A percentile compares a stretch with the other conserved stretches of the same genome.
These are phyloP conservation scores for Leiothrix lutea DNA, from an alignment of 2,113 vertebrate species.

Conservation along the genomic window DNA sequence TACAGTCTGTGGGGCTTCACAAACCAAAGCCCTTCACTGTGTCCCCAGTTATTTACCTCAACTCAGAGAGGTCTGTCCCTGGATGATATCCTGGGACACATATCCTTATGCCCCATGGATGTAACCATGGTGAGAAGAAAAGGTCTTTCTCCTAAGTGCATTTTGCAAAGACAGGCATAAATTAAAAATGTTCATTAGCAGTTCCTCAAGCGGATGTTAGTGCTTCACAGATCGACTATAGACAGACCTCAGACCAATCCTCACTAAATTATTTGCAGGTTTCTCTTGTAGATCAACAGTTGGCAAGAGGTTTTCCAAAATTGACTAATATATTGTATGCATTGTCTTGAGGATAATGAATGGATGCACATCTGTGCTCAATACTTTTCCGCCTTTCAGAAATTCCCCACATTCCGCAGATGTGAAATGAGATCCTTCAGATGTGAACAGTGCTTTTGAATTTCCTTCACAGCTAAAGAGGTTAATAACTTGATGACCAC, in stretches of 20 bases:
- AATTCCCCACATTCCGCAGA: background rate
- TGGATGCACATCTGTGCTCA: constrained; percentile 38
- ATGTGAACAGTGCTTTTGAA: background rate
- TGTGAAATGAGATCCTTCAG: background rate
- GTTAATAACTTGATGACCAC: background rate
- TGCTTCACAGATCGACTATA: background rate
- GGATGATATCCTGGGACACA: background rate
- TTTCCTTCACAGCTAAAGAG: background rate
- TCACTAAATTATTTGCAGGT: background rate
- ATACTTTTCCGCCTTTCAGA: background rate
- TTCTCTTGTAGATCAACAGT: background rate
- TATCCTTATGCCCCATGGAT: background rate
- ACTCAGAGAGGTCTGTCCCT: background rate
- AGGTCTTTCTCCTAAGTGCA: background rate
- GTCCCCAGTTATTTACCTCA: background rate
- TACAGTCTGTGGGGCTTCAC: background rate
- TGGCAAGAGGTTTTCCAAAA: background rate
- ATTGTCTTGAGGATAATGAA: constrained; percentile 25
- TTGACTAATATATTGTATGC: background rate
- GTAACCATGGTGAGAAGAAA: background rate
- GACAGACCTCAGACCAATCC: background rate
- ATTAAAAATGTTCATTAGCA: background rate
- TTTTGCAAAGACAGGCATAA: background rate
- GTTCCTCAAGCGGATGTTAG: background rate
- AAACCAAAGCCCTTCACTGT: background rate